Evolutionary conservation across 2,113 vertebrate species (phyloP).

Genomic region (Hystrix cristata): DNA sequence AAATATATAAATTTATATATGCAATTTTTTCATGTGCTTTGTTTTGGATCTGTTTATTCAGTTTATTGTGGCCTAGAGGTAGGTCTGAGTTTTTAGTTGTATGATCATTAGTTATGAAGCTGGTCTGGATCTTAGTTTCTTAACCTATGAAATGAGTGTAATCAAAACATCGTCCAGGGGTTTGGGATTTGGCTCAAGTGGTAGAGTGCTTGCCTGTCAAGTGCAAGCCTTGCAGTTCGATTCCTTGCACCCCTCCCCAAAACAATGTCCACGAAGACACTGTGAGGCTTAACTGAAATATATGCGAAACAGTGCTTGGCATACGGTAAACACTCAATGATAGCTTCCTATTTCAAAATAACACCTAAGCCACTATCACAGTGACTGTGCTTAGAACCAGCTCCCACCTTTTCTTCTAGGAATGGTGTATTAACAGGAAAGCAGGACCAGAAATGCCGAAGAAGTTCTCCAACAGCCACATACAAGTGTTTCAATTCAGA

Average conservation of each 20-base stretch:
- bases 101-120: background rate
- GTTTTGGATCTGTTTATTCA: background rate
- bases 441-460: conserved; percentile 99
- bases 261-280: background rate
- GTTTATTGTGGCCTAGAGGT: background rate
- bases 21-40: background rate
- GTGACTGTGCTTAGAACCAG: background rate
- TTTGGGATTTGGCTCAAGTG: background rate
- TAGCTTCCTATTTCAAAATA: background rate
- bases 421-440: conserved; percentile 98
- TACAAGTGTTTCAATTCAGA: conserved; percentile 97
- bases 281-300: conserved; percentile 30
- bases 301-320: background rate
- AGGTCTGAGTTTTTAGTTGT: conserved; percentile 2
- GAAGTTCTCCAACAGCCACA: conserved; percentile 95
- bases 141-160: background rate
- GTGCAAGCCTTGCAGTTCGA: no score
- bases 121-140: conserved; percentile 17
- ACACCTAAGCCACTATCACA: background rate
- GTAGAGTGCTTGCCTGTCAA: no score
- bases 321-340: background rate
- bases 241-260: no score
- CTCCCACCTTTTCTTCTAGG: conserved; percentile 97
- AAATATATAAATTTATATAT: background rate
- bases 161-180: background rate